Conservation (phyloP, 2,797 vertebrate genomes). For the Artibeus jamaicensis region DNA sequence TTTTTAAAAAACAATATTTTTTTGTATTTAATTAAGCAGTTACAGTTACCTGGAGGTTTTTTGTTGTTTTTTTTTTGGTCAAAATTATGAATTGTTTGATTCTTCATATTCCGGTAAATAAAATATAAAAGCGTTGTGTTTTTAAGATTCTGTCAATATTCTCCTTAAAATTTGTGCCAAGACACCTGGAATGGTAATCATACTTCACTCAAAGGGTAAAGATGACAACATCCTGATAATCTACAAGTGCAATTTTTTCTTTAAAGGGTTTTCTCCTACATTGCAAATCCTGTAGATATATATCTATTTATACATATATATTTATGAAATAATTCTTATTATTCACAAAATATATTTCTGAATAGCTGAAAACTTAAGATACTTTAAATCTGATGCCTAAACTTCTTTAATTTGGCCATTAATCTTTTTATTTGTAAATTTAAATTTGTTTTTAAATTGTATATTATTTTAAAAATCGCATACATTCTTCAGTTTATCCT, state of each 20-base stretch:
- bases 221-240: constrained; percentile 77
- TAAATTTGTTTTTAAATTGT: constrained; percentile 79
- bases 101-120: constrained; percentile 83
- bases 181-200: constrained; percentile 78
- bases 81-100: constrained; percentile 85
- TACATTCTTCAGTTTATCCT: constrained; percentile 75
- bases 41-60: constrained; percentile 85
- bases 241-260: constrained; percentile 83
- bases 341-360: constrained; percentile 81
- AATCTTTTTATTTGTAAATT: constrained; percentile 81
- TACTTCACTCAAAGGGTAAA: constrained; percentile 73
- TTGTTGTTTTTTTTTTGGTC: constrained; percentile 85
- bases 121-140: constrained; percentile 80
- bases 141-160: constrained; percentile 79
- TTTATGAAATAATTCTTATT: constrained; percentile 85
- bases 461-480: constrained; percentile 80
- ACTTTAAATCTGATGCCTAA: constrained; percentile 83
- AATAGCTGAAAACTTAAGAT: constrained; percentile 80
- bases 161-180: constrained; percentile 82
- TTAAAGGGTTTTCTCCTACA: constrained; percentile 79
- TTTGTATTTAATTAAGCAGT: constrained; percentile 87
- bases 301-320: constrained; percentile 82
- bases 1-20: constrained; percentile 74
- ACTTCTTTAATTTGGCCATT: constrained; percentile 83
- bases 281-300: constrained; percentile 84